Evolutionary conservation across 1,140 invertebrate species (phyloP).

Genomic region (Stratiolaelaps scimitus): DNA sequence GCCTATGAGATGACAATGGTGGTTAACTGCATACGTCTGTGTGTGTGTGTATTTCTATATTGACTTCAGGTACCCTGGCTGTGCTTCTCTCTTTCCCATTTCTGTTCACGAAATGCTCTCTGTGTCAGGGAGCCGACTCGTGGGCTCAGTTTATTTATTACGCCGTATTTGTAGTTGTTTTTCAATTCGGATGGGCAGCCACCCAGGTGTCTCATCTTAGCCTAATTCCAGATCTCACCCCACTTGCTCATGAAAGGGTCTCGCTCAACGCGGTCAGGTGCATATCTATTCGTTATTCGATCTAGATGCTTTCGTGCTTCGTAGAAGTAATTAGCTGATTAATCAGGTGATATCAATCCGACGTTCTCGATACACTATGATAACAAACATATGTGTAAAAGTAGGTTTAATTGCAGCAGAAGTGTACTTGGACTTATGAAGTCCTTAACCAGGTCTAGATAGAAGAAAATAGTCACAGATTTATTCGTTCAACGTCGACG

Average conservation of each 20-base stretch:
- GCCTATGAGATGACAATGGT: neutral
- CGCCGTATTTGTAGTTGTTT: slow-evolving; percentile 72
- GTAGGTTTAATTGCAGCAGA: too few relatives aligned
- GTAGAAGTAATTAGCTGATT: slow-evolving; percentile 5
- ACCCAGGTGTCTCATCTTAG: slow-evolving; percentile 89
- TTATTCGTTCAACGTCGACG: too few relatives aligned
- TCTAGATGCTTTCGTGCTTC: slow-evolving; percentile 30
- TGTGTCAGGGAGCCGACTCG: slow-evolving; percentile 51
- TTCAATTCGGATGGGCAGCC: slow-evolving; percentile 52
- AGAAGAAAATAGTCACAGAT: too few relatives aligned
- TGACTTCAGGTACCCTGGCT: slow-evolving; percentile 58
- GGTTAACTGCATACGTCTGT: slow-evolving; percentile 6
- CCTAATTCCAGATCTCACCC: slow-evolving; percentile 60
- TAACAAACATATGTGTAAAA: too few relatives aligned
- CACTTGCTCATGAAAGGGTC: slow-evolving; percentile 54
- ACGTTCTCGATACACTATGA: too few relatives aligned
- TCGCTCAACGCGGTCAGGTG: slow-evolving; percentile 73
- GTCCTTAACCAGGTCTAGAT: too few relatives aligned
- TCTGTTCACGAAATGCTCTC: slow-evolving; percentile 68
- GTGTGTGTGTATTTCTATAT: slow-evolving; percentile 30
- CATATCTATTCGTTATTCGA: too few relatives aligned
- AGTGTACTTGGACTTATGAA: too few relatives aligned
- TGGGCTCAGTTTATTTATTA: slow-evolving; percentile 74
- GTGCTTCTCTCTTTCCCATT: slow-evolving; percentile 72
- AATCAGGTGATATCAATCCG: too few relatives aligned